Percentiles rank a stretch among this genome's conserved stretches.
Conservation (phyloP, 1,140 invertebrate species). For the Bactericera cockerelli region DNA sequence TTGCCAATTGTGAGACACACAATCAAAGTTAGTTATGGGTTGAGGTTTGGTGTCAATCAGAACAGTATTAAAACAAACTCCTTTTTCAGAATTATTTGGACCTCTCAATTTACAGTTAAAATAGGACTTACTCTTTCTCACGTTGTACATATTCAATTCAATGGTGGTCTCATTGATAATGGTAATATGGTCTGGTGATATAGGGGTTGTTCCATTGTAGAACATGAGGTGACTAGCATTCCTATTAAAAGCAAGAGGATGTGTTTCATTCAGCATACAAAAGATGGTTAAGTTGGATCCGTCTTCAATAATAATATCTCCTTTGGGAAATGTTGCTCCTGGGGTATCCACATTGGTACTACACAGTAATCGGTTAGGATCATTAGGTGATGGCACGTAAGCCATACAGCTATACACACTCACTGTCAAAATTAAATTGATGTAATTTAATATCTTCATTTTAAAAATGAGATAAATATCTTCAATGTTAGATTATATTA, state of each 20-base stretch:
- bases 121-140: not conserved
- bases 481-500: no score
- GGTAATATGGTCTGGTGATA: not conserved
- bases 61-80: not conserved
- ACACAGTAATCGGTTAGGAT: not conserved
- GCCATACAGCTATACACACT: no score
- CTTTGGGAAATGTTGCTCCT: constrained; percentile 33
- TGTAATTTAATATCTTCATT: no score
- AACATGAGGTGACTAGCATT: constrained; percentile 33
- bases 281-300: constrained; percentile 33
- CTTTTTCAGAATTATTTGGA: not conserved
- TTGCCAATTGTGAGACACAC: constrained; percentile 47
- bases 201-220: constrained; percentile 19
- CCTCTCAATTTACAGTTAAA: constrained; percentile 9
- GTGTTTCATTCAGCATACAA: constrained; percentile 33
- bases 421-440: no score
- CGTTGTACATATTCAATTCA: constrained; percentile 2
- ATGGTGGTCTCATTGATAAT: not conserved
- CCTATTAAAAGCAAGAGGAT: constrained; percentile 25
- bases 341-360: not conserved
- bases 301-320: constrained; percentile 34
- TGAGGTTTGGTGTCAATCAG: constrained; percentile 29
- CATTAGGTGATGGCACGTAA: no score
- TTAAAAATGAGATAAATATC: no score
- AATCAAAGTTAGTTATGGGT: constrained; percentile 41